Evolutionary conservation across 2,113 vertebrate genomes (phyloP), one percentile per base, ranked within the genome.

Genomic region (Grammomys surdaster): DNA sequence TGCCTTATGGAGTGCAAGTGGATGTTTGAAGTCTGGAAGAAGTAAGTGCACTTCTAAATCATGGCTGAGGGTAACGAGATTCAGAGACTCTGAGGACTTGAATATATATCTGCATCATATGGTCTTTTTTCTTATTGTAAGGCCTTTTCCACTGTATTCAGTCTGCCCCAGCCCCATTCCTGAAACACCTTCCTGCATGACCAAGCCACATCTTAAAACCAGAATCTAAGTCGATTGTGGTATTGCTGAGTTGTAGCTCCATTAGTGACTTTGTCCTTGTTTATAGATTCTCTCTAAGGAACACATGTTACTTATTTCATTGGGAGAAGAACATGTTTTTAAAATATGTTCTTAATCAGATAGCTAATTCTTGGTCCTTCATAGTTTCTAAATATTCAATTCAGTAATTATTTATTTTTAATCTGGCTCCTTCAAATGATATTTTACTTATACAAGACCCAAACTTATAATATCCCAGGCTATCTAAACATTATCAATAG

Each of bases 321-420:
- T 3, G 1, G 20, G 40, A 85, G 24, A 93, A 93, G 69, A 78
- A 48, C 14, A 81, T 60, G 46, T 80, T 6, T 81, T 84, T 43
- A 89, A 88, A 91, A 72, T 90, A 12, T 96, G 60, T 95, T 89
- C 31, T 82, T 97, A 94, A 93, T 80, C 92, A 90, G 40, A n/a
- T 58, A 95, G 81, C 51, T 86, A 82, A 85, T 88, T 73, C 89
- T 75, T 95, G 81, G 58, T 40, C 90, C 48, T 96, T 46, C 81
- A 8, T 51, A 60, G 20, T 91, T 88, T 94, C 69, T 81, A 48
- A 87, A 94, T 70, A 93, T 77, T 93, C 40, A 95, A 78, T 90
- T 95, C 81, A 86, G 46, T 88, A 87, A 92, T 89, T 80, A 56
- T 86, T 56, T 96, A 92, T 75, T 90, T 75, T 90, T 82, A 91